Conservation (phyloP, 2,797 vertebrate genomes). For the Hephaestus fuliginosus region DNA sequence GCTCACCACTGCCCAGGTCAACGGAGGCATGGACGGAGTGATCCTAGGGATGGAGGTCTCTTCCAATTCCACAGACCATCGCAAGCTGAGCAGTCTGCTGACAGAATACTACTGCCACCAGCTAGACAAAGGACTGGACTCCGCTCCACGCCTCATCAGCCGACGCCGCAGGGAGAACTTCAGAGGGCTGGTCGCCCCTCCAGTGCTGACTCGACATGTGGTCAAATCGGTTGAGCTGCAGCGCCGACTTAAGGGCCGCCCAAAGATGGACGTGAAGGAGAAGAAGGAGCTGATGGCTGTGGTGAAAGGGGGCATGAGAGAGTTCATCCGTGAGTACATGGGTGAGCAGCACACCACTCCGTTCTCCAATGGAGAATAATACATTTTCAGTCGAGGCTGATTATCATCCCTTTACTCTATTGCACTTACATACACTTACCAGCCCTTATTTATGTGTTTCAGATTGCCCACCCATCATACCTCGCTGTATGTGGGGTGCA, state of each 20-base stretch:
- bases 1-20: constrained; percentile 85
- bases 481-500: constrained; percentile 92
- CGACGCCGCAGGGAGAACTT: constrained; percentile 83
- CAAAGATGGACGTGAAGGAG: constrained; percentile 29
- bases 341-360: constrained; percentile 76
- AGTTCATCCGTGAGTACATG: constrained; percentile 84
- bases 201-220: constrained; percentile 78
- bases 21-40: constrained; percentile 90
- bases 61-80: constrained; percentile 4
- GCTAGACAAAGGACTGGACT: constrained; percentile 70
- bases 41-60: constrained; percentile 83
- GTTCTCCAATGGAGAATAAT: background rate
- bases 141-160: constrained; percentile 72
- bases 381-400: background rate
- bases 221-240: constrained; percentile 66
- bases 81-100: constrained; percentile 83
- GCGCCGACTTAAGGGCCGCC: constrained; percentile 49
- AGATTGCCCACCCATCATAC: constrained; percentile 91
- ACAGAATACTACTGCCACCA: constrained; percentile 84
- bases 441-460: constrained; percentile 38
- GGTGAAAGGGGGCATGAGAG: constrained; percentile 72
- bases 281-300: constrained; percentile 60
- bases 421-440: background rate
- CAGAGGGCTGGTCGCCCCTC: constrained; percentile 37
- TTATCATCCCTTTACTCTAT: background rate